Base-by-base conservation (phyloP, 1,140 invertebrate species). In the Coboldia fuscipes region DNA sequence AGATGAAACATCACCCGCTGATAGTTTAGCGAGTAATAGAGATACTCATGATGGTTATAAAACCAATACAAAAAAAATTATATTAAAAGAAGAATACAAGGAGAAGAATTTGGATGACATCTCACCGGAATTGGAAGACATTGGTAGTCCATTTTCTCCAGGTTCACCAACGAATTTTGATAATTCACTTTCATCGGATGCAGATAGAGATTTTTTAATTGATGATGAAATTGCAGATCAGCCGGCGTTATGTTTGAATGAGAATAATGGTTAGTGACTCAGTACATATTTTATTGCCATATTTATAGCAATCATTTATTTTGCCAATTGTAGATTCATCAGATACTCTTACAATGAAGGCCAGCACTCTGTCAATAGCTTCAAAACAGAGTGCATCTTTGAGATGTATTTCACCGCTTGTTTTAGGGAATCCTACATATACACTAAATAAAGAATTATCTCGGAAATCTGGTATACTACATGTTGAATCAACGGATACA, bases 161-260 rank as follows among this genome's bases (percentile, higher is more conserved):
- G 75, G 70, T 7, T 77, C 75, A 0, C 76, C 76, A 2, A 80
- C 75, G 1, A 76, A 79, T 38, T 74, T 70, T 1, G 78, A 75
- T 0, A 76, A 74, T 38, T 81, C 77, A 1, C 50, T 80, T 2
- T 76, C 72, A 5, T 76, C 74, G 0, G 67, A 78, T 35, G 68
- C 66, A 4, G 66, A 72, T 37, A 62, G 74, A 35, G 69, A 73
- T 45, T 77, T 71, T 56, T 68, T 81, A 27, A 80, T 82, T 39
- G 84, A 89, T 46, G 84, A 89, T 44, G 84, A 89, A 54, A 88
- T 88, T 30, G 78, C 78, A 9, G 84, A 89, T 56, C 84, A 89
- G 48, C 84, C 84, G 8, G 81, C 72, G 0, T 54, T 89, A 32
- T 63, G 80, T 2, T 82, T 84, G 47, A 67, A 75, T 46, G 70